These are phyloP conservation scores for Sepiola atlantica DNA, from an alignment of 2,888 invertebrate species.

Conservation along the genomic window DNA sequence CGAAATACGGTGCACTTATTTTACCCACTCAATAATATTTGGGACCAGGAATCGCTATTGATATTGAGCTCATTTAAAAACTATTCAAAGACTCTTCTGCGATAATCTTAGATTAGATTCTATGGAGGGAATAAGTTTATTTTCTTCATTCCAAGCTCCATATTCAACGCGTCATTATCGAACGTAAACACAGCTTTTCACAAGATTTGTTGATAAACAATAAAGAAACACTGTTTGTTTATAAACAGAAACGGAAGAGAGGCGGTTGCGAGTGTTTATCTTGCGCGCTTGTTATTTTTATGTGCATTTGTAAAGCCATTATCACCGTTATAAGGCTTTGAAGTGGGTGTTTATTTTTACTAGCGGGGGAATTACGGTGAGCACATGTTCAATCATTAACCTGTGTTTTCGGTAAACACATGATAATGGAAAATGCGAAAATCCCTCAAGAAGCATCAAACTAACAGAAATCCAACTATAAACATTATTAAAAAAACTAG, in stretches of 20 bases:
- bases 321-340: background rate
- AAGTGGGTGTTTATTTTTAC: background rate
- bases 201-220: background rate
- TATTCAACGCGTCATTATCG: background rate
- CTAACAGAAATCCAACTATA: background rate
- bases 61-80: background rate
- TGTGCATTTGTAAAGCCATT: background rate
- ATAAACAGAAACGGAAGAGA: no score
- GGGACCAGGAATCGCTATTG: background rate
- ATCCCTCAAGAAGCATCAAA: background rate
- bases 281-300: background rate
- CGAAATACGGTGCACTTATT: accelerated
- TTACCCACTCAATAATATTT: background rate
- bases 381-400: background rate
- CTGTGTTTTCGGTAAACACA: background rate
- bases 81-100: background rate
- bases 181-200: background rate
- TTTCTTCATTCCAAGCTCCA: background rate
- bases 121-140: background rate
- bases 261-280: background rate
- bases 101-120: background rate
- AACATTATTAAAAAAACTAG: no score
- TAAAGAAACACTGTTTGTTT: background rate
- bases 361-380: background rate
- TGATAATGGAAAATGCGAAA: background rate